Evolutionary conservation across 2,113 vertebrate genomes (phyloP), one percentile per base, ranked within the genome.

Genomic region (Paramisgurnus dabryanus): DNA sequence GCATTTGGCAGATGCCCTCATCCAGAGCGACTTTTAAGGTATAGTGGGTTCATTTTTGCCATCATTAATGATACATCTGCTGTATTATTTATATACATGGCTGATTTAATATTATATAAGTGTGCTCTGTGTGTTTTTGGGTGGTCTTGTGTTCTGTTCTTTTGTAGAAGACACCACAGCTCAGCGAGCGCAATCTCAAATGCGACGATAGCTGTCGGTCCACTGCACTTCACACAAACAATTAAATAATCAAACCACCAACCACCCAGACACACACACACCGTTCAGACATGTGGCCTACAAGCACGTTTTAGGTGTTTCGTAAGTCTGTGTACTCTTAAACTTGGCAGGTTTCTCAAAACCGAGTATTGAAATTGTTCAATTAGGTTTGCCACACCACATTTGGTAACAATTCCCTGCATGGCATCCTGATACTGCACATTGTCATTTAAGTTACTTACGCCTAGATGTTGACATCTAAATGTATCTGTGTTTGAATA

Each of bases 131-230:
- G 43, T 6, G 18, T 55, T 43, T 39, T 64, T 75, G 70, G 64
- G 79, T 81, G 79, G 79, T 73, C 79, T 80, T 61, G 27, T 58
- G n/a, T 60, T 80, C 39, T 63, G 61, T 64, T 70, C 67, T 80
- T 64, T 69, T 22, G 61, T 55, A 34, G 27, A 12, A 49, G 10
- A 34, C 12, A 9, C 15, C 58, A 49, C 67, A 64, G 65, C 39
- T 70, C 78, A 57, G 18, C 11, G 43, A 73, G 47, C 70, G 67
- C 17, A 55, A 39, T 50, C 39, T 64, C 69, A 40, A 67, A 74
- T 58, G 63, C 18, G 55, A 55, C 13, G 22, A 49, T 57, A 61
- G 70, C 12, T 7, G n/a, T 9, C 11, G 71, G 60, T 81, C 63
- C 70, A 67, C 61, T 80, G 68, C 70, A 58, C 79, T 58, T 81